Conservation (phyloP, 1,140 invertebrate species). For the Melitaea cinxia region DNA sequence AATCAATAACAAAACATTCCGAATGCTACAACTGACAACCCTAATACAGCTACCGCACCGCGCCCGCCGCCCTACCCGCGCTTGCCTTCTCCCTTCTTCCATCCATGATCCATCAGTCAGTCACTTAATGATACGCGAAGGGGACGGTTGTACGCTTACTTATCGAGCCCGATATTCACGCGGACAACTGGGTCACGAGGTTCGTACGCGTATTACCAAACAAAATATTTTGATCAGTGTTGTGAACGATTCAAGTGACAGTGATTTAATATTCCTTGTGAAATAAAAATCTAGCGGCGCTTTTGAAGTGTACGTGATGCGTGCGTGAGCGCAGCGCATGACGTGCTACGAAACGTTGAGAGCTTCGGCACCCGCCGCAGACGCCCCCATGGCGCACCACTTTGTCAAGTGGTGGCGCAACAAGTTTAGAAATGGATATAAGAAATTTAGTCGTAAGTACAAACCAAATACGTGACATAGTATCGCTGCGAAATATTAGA, state of each 20-base stretch:
- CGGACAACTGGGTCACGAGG: constrained; percentile 74
- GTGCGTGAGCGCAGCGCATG: constrained; percentile 82
- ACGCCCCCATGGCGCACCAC: constrained; percentile 87
- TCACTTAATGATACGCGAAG: constrained; percentile 64
- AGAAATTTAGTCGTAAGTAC: constrained; percentile 86
- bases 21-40: constrained; percentile 14
- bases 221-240: constrained; percentile 58
- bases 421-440: constrained; percentile 88
- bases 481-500: not conserved
- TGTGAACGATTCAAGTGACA: constrained; percentile 65
- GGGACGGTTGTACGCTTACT: constrained; percentile 53
- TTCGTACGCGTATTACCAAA: constrained; percentile 53
- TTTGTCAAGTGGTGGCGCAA: constrained; percentile 90
- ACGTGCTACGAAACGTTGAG: constrained; percentile 82
- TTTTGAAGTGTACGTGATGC: constrained; percentile 79
- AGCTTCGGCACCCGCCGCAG: constrained; percentile 78
- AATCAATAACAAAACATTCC: not conserved
- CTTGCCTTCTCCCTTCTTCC: constrained; percentile 58
- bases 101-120: constrained; percentile 77
- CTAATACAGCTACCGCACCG: constrained; percentile 40
- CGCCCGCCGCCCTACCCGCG: constrained; percentile 53
- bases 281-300: constrained; percentile 66
- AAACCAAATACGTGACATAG: not conserved
- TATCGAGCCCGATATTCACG: constrained; percentile 57
- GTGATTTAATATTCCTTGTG: constrained; percentile 56